Percentiles rank a stretch among this genome's conserved stretches.
Conservation (phyloP, 2,113 vertebrate species). For the Stomatorhinus ivindoensis region DNA sequence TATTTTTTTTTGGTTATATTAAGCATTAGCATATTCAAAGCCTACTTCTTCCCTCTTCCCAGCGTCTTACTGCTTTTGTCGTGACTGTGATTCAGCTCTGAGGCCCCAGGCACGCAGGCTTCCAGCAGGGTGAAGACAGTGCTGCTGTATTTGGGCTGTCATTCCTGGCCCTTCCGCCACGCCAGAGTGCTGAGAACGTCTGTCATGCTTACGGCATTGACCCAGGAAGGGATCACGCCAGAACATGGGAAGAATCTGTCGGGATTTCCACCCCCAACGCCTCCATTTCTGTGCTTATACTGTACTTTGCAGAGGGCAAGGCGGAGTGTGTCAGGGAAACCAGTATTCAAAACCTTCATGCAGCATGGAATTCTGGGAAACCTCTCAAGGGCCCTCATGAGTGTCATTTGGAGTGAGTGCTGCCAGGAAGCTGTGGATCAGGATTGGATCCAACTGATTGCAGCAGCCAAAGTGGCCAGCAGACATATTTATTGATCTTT, state of each 20-base stretch:
- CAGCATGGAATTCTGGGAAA: not conserved
- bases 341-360: not conserved
- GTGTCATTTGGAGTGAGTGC: not conserved
- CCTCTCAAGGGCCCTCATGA: not conserved
- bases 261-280: not conserved
- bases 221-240: not conserved
- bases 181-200: not conserved
- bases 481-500: constrained; percentile 9
- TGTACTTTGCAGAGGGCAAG: not conserved
- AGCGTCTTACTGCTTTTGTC: not conserved
- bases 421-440: not conserved
- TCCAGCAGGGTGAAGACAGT: not conserved
- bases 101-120: not conserved
- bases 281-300: not conserved
- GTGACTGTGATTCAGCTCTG: not conserved
- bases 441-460: not conserved
- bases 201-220: not conserved
- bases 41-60: not conserved
- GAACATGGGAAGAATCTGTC: not conserved
- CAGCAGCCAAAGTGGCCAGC: not conserved
- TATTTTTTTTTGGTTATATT: not conserved
- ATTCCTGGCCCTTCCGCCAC: not conserved
- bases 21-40: not conserved
- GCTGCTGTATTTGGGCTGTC: not conserved
- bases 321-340: not conserved